Base-by-base conservation (phyloP, 2,113 vertebrate genomes). In the Paraplagusia blochii region DNA sequence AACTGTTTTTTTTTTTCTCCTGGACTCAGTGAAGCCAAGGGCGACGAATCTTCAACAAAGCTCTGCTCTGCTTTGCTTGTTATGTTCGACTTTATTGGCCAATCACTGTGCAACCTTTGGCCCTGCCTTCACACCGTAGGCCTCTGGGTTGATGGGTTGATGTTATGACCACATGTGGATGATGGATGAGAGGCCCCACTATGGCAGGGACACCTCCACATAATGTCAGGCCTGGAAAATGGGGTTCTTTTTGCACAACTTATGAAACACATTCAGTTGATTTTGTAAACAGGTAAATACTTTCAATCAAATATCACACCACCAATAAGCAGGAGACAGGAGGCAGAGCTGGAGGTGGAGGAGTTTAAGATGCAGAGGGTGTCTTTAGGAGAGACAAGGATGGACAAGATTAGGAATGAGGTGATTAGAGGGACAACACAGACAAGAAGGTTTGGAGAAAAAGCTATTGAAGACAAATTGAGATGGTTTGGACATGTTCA, bases 161-260 rank as follows among this genome's bases (percentile, higher is more conserved):
- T 44, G 59, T 53, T 61, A 39, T 64, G 68, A 55, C 39, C 63
- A 68, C 60, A 68, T 72, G 63, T 68, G 48, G 47, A 48, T 46
- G 48, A 14, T 29, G 44, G 16, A 50, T 8, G 17, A 44, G 69
- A 49, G 38, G 55, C 51, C 58, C n/a, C 33, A 33, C 38, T 40
- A 4, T 40, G 11, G 38, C 38, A 9, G 11, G 10, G 11, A 40
- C 13, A 13, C 10, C 36, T 1, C 14, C 36, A 12, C 18, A 14
- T 9, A 1, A 14, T 48, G 16, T 17, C 19, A n/a, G 7, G 9
- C 22, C 22, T 36, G 12, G 40, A 45, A 39, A 53, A 12, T 11
- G 8, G 13, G 14, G 29, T 29, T 17, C 3, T 12, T 47, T 40
- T 40, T 55, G 19, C 4, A 29, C 3, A 29, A 6, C 22, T 2